Evolutionary conservation across 1,140 invertebrate genomes (phyloP).

Genomic region (Pseudomyrmex gracilis): DNA sequence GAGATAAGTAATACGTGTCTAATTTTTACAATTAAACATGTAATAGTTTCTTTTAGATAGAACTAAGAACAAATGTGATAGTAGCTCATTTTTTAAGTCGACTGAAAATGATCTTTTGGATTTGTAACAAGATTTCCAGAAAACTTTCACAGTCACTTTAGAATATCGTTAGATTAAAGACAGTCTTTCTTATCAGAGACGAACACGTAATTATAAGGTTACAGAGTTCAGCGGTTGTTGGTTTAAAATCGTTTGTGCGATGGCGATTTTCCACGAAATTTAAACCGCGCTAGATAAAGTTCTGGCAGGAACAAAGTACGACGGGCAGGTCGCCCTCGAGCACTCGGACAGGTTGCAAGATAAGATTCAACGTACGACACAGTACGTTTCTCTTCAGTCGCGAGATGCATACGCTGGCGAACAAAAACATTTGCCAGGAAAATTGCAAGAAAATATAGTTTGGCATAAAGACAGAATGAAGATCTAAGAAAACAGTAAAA

Average conservation of each 20-base stretch:
- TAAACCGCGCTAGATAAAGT: slow-evolving; percentile 61
- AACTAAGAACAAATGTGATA: too few species aligned
- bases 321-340: slow-evolving; percentile 40
- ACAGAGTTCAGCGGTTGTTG: slow-evolving; percentile 1
- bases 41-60: too few species aligned
- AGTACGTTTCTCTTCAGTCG: slow-evolving; percentile 55
- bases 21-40: too few species aligned
- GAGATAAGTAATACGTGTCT: too few species aligned
- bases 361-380: slow-evolving; percentile 54
- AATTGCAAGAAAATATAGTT: slow-evolving; percentile 51
- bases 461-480: slow-evolving; percentile 23
- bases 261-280: slow-evolving; percentile 48
- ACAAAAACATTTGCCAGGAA: slow-evolving; percentile 49
- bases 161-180: slow-evolving; percentile 1
- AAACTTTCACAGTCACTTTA: neutral
- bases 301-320: slow-evolving; percentile 50
- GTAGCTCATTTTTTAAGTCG: too few species aligned
- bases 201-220: slow-evolving; percentile 38
- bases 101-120: neutral
- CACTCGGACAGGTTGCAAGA: slow-evolving; percentile 30
- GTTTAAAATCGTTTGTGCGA: slow-evolving; percentile 23
- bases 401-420: slow-evolving; percentile 41
- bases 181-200: slow-evolving; percentile 27
- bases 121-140: neutral
- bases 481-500: neutral